Evolutionary conservation across 1,140 invertebrate genomes (phyloP).

Genomic region (Sminthurides bifidus): DNA sequence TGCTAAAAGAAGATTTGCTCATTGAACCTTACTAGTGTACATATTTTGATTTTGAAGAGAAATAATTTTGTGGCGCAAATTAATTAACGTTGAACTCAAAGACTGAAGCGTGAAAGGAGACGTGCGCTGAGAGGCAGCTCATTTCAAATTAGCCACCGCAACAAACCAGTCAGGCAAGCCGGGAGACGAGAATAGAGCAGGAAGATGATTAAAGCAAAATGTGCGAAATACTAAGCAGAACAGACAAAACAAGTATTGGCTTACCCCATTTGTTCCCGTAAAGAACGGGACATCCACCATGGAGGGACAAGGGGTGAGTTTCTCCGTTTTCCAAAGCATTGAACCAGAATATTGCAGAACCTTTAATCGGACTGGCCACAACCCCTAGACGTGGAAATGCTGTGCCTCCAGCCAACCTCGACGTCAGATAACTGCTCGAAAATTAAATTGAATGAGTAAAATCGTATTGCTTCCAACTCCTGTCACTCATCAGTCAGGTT

Average conservation of each 20-base stretch:
- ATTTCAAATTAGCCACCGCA: too few species aligned
- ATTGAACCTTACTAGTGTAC: too few species aligned
- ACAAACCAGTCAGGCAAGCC: too few species aligned
- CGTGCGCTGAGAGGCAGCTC: too few species aligned
- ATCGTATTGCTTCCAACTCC: neutral
- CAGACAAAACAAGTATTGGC: neutral
- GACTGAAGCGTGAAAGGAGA: too few species aligned
- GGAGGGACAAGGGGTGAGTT: conserved; percentile 27
- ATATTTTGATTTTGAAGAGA: too few species aligned
- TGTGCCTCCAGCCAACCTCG: conserved; percentile 19
- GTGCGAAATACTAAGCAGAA: neutral
- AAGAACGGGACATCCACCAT: conserved; percentile 34
- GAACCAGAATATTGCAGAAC: conserved; percentile 34
- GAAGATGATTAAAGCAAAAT: neutral
- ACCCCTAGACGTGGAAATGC: conserved; percentile 28
- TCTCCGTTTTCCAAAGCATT: conserved; percentile 32
- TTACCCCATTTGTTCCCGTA: conserved; percentile 27
- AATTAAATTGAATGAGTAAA: conserved; percentile 31
- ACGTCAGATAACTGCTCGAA: conserved; percentile 39
- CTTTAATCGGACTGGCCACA: conserved; percentile 26
- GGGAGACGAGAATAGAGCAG: neutral
- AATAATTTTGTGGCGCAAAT: too few species aligned
- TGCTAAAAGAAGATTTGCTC: too few species aligned
- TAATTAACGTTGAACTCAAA: too few species aligned
- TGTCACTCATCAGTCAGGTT: too few species aligned